Conservation (phyloP, 2,888 invertebrate genomes). For the Pristionchus fissidentatus region DNA sequence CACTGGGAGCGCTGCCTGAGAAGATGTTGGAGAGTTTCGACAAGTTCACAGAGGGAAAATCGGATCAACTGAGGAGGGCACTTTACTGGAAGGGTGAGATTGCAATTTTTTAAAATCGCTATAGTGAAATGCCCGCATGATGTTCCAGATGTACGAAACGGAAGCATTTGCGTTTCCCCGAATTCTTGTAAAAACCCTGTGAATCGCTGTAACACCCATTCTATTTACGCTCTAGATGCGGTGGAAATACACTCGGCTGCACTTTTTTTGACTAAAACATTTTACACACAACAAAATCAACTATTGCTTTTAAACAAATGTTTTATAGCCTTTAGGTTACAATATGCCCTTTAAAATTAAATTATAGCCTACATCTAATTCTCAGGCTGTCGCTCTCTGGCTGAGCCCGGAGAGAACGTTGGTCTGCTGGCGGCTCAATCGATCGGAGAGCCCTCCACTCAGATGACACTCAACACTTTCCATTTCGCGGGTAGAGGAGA, state of each 20-base stretch:
- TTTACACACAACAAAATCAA: too few relatives aligned
- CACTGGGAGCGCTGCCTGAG: constrained; percentile 90
- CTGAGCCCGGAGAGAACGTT: constrained; percentile 94
- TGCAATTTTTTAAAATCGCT: not conserved
- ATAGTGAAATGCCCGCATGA: too few relatives aligned
- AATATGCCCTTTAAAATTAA: constrained; percentile 73
- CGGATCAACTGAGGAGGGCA: constrained; percentile 60
- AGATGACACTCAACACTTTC: constrained; percentile 99
- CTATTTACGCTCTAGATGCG: too few relatives aligned
- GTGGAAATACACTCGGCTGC: too few relatives aligned
- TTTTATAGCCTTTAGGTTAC: not conserved
- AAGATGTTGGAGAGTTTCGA: constrained; percentile 82
- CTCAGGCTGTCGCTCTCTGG: constrained; percentile 79
- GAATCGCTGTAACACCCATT: too few relatives aligned
- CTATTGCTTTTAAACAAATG: not conserved
- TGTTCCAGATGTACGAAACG: not conserved
- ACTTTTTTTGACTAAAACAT: too few relatives aligned
- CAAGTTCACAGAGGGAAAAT: constrained; percentile 62
- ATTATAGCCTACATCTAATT: constrained; percentile 64
- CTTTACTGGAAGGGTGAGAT: constrained; percentile 73
- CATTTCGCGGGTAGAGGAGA: constrained; percentile 97
- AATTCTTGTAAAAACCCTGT: not conserved
- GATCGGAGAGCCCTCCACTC: constrained; percentile 98
- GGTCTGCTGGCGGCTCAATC: constrained; percentile 96
- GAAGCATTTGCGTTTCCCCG: not conserved